Evolutionary conservation across 2,888 invertebrate genomes (phyloP), one percentile per base, ranked within the genome.

Genomic region (Adineta ricciae): DNA sequence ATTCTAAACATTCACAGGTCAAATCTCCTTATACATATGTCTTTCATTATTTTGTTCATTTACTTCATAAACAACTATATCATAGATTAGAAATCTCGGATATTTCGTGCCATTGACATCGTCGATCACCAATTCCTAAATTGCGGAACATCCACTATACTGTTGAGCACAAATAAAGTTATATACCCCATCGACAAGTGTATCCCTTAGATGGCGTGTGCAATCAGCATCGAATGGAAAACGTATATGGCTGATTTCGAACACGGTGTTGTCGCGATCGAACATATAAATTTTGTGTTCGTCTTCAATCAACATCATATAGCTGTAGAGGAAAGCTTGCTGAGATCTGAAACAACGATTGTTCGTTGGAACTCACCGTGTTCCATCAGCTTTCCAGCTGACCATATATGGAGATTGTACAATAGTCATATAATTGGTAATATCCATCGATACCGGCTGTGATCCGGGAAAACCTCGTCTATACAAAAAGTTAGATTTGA

Each of bases 351-450:
- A 83, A 78, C 85, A 41, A 72, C 50, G 24, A 38, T 32, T n/a
- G 49, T 49, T 52, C 21, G 49, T 64, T n/a, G 87, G 86, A 38
- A 87, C 87, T 89, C 89, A 95, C 94, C 96, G 93, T 52, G 94
- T 95, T 56, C 99, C 99, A 91, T 99, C 99, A 19, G 99, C 99
- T 90, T 99, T 99, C 99, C 99, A 99, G 2, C 97, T 98, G 1
- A 99, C 97, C 89, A 94, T 93, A 89, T 99, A 99, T 0, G 95
- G 95, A 89, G 95, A 95, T 87, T 93, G 91, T 50, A 93, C 92
- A 5, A 99, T 91, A 21, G 94, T 92, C 84, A 91, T 90, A 83
- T 99, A 92, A 90, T 99, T 99, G 0, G 92, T 89, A 1, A 92
- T 91, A 89, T 95, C 95, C 96, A 99, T 96, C 0, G 97, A 97